These are phyloP conservation scores for Ovis canadensis DNA, from an alignment of 2,113 vertebrate genomes.

Conservation along the genomic window DNA sequence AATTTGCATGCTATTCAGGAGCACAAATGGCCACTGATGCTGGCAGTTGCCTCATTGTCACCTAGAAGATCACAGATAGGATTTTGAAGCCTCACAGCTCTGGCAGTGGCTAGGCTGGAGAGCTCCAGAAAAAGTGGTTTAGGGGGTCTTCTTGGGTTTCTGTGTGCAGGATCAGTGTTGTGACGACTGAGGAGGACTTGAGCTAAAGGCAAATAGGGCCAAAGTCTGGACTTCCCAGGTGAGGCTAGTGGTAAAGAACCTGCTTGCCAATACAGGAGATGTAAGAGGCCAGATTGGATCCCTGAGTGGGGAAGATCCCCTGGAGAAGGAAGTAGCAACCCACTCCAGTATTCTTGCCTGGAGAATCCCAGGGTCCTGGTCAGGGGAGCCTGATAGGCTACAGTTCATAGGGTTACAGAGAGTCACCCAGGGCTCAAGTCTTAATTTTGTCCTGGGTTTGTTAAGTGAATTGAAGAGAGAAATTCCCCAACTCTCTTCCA, in stretches of 20 bases:
- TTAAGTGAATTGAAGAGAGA: background rate
- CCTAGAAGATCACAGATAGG: background rate
- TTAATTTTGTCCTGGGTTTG: background rate
- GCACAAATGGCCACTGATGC: slow-evolving; percentile 9
- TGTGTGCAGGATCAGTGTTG: background rate
- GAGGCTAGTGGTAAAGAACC: background rate
- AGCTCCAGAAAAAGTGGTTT: slow-evolving; percentile 2
- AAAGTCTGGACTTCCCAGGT: background rate
- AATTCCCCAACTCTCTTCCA: background rate
- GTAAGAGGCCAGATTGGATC: background rate
- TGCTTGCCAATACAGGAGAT: background rate
- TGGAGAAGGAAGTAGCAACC: background rate
- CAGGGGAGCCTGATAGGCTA: background rate
- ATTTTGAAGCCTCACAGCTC: background rate
- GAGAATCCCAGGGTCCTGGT: background rate
- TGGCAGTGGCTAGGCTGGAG: background rate
- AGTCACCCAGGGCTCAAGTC: background rate
- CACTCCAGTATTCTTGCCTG: background rate
- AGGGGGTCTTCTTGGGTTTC: background rate
- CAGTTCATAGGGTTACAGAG: background rate
- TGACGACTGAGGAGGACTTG: background rate
- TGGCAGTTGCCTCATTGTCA: background rate
- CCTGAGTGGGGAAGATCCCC: background rate
- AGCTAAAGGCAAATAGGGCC: background rate
- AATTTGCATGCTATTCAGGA: slow-evolving; percentile 24